phyloP scores from a whole-genome alignment of 2,797 vertebrate species.

The Hydrocynus forskahlii region DNA sequence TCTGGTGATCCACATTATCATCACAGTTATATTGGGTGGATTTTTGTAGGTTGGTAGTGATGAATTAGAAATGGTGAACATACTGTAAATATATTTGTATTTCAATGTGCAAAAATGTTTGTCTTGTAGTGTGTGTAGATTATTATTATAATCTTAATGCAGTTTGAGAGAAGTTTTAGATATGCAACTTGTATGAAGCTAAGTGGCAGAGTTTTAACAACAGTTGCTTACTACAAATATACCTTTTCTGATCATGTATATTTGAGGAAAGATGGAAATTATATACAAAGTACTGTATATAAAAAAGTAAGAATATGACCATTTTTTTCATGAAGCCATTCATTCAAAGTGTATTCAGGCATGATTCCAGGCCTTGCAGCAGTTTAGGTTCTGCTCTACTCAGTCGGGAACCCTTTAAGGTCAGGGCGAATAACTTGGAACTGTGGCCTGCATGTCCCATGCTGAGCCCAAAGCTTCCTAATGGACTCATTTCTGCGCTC shows the following conservation, averaged over 20 bases:
- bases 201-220: background rate
- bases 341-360: background rate
- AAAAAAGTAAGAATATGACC: background rate
- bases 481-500: slow-evolving; percentile 59
- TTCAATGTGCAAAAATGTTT: too few relatives aligned
- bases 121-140: too few relatives aligned
- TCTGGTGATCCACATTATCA: too few relatives aligned
- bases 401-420: slow-evolving; percentile 9
- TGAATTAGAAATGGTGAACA: too few relatives aligned
- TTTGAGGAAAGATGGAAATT: background rate
- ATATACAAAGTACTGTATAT: too few relatives aligned
- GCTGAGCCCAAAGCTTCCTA: slow-evolving; percentile 45
- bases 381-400: background rate
- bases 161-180: background rate
- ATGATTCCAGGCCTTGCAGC: background rate
- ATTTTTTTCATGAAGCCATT: background rate
- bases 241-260: background rate
- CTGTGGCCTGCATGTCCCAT: slow-evolving; percentile 11
- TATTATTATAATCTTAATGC: background rate
- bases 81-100: too few relatives aligned
- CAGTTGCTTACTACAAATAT: background rate
- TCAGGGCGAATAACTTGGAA: slow-evolving; percentile 12
- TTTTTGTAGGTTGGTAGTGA: too few relatives aligned
- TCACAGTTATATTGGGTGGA: too few relatives aligned
- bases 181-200: background rate